phyloP scores from a whole-genome alignment of 2,113 vertebrate species.

The Oreochromis niloticus region DNA sequence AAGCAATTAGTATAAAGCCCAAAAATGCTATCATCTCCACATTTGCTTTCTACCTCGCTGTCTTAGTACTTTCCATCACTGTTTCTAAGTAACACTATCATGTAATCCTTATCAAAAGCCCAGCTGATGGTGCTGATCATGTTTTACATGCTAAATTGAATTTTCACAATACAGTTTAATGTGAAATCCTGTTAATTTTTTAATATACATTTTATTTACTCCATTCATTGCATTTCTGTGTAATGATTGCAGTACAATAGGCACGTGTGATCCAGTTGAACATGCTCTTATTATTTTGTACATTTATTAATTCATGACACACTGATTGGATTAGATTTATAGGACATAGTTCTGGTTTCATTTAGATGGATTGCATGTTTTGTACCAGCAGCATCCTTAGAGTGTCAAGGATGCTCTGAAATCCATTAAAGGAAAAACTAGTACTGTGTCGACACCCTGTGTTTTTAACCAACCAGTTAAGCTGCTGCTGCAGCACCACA shows the following conservation, averaged over 20 bases:
- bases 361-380: neutral
- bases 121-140: neutral
- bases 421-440: neutral
- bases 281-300: neutral
- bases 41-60: neutral
- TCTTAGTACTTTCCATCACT: neutral
- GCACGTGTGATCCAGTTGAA: neutral
- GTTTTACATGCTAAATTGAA: neutral
- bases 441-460: neutral
- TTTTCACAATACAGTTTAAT: neutral
- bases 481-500: neutral
- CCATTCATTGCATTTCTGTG: neutral
- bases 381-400: neutral
- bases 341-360: neutral
- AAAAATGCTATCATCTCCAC: neutral
- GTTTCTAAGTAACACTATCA: neutral
- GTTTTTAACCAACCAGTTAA: neutral
- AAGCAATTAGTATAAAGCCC: neutral
- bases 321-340: neutral
- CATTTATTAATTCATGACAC: neutral
- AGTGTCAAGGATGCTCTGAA: neutral
- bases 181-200: neutral
- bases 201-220: neutral
- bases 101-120: neutral
- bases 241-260: neutral